Percentiles rank a stretch among this genome's conserved stretches.
phyloP scores from a whole-genome alignment of 1,140 invertebrate genomes.

The Zaprionus taronus region DNA sequence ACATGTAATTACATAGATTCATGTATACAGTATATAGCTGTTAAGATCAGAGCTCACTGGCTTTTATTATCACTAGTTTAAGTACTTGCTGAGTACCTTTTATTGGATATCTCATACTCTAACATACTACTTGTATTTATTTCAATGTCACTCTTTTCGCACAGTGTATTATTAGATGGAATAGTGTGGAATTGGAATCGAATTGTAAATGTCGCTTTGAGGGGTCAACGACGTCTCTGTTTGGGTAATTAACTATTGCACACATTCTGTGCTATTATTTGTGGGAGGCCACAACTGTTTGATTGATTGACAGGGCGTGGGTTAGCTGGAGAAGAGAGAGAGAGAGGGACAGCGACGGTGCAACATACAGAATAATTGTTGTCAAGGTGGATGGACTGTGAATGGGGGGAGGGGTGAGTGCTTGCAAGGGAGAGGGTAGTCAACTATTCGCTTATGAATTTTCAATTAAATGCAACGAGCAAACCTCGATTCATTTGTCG shows the following conservation, averaged over 20 bases:
- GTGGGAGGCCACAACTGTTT: constrained; percentile 36
- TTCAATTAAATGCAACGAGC: constrained; percentile 58
- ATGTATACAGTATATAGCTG: too few relatives aligned
- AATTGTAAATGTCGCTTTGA: constrained; percentile 16
- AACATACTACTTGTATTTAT: background rate
- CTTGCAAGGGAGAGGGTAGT: constrained; percentile 4
- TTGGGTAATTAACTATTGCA: constrained; percentile 61
- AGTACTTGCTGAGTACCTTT: too few relatives aligned
- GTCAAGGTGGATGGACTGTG: constrained; percentile 10
- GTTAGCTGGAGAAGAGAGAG: background rate
- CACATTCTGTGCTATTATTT: constrained; percentile 32
- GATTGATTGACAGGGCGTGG: constrained; percentile 31
- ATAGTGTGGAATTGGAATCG: constrained; percentile 49
- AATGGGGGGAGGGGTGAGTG: background rate
- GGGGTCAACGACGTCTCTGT: constrained; percentile 59
- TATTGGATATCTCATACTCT: too few relatives aligned
- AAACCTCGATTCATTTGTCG: constrained; percentile 52
- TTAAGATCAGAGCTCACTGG: too few relatives aligned
- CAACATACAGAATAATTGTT: constrained; percentile 54
- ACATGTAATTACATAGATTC: too few relatives aligned
- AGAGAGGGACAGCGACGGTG: constrained; percentile 5
- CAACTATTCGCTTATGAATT: constrained; percentile 59
- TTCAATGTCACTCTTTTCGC: background rate
- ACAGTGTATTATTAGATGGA: constrained; percentile 26
- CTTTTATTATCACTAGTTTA: too few relatives aligned